These are phyloP conservation scores for Bucorvus abyssinicus DNA, from an alignment of 2,797 vertebrate species.

Conservation along the genomic window DNA sequence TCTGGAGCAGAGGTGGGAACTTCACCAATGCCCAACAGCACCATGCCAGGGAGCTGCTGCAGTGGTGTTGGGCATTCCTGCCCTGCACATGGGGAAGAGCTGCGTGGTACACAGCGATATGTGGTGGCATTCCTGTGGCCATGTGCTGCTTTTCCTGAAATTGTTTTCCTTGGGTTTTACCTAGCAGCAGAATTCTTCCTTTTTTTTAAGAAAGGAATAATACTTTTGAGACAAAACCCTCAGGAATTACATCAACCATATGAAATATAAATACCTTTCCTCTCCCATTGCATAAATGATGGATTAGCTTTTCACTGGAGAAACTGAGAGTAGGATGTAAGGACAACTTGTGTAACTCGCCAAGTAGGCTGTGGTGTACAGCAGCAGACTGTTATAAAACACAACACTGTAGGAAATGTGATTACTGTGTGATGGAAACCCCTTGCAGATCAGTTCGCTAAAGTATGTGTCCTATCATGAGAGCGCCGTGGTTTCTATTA, in stretches of 20 bases:
- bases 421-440: neutral
- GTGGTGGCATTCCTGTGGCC: neutral
- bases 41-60: neutral
- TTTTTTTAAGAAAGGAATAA: neutral
- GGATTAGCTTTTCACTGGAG: slow-evolving; percentile 4
- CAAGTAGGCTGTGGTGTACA: neutral
- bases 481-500: accelerated
- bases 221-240: neutral
- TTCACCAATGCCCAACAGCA: too few species aligned
- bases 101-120: accelerated
- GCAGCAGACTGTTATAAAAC: slow-evolving; percentile 27
- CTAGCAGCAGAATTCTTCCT: neutral
- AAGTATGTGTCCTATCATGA: neutral
- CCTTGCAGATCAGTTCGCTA: neutral
- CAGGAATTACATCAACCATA: neutral
- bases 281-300: neutral
- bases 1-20: neutral
- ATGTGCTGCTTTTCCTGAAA: neutral
- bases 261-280: slow-evolving; percentile 14
- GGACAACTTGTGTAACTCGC: neutral
- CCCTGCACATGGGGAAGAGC: neutral
- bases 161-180: neutral
- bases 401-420: neutral
- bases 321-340: neutral
- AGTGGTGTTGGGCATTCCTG: accelerated